phyloP scores from a whole-genome alignment of 2,113 vertebrate species.

The Microtus richardsoni region DNA sequence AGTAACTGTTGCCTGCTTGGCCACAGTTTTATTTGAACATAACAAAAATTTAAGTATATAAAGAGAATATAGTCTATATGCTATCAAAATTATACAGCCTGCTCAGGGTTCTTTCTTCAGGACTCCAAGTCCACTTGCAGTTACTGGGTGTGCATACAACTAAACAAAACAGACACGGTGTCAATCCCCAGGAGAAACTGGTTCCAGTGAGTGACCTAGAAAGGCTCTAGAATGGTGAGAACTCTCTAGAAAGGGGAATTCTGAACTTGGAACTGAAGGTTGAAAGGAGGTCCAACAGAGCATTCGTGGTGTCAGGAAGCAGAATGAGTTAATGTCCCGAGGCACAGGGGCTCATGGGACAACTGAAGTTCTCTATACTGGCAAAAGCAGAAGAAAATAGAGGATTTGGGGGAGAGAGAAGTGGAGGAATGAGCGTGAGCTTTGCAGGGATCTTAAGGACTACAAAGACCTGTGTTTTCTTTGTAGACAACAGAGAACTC shows the following conservation, averaged over 20 bases:
- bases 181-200: background rate
- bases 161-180: background rate
- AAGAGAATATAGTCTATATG: background rate
- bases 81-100: background rate
- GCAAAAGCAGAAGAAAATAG: background rate
- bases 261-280: background rate
- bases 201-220: background rate
- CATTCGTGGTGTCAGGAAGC: background rate
- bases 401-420: background rate
- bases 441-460: background rate
- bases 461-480: background rate
- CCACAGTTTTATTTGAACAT: conserved; percentile 24
- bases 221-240: background rate
- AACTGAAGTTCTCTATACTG: background rate
- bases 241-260: background rate
- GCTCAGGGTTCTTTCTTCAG: background rate
- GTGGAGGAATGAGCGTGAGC: background rate
- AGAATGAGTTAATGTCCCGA: background rate
- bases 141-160: background rate
- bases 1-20: background rate
- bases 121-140: background rate
- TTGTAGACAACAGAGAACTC: background rate
- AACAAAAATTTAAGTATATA: conserved; percentile 23
- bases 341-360: background rate
- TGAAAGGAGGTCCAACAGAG: background rate